Percentiles rank a stretch among this genome's conserved stretches.
Conservation (phyloP, 2,113 vertebrate species). For the Probosciger aterrimus region DNA sequence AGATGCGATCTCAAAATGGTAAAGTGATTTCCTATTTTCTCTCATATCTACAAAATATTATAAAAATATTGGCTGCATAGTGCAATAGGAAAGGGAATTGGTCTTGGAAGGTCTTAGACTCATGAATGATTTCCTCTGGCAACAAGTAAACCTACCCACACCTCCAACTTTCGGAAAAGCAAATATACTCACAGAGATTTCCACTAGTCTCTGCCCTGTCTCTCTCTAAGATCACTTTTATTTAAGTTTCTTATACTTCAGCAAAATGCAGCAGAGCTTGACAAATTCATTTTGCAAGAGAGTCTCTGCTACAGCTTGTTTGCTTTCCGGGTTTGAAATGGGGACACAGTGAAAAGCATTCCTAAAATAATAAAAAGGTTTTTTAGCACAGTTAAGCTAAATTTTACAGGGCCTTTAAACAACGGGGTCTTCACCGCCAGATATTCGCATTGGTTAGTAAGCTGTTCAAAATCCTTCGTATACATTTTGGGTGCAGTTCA, state of each 20-base stretch:
- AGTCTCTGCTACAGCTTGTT: slow-evolving; percentile 34
- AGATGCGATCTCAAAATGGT: neutral
- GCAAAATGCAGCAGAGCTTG: slow-evolving; percentile 41
- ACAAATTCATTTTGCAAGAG: slow-evolving; percentile 33
- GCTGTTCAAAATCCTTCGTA: neutral
- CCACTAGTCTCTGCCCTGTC: neutral
- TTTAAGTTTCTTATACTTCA: slow-evolving; percentile 31
- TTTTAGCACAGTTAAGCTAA: neutral
- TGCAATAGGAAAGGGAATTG: neutral
- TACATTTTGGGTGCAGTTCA: neutral
- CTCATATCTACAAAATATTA: neutral
- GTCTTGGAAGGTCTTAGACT: neutral
- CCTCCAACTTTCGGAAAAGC: neutral
- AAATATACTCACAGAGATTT: neutral
- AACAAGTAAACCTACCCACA: neutral
- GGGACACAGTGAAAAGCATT: neutral
- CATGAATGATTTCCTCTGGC: neutral
- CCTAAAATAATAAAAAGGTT: neutral
- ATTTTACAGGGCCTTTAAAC: neutral
- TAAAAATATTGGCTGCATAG: neutral
- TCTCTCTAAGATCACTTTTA: neutral
- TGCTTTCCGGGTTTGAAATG: neutral
- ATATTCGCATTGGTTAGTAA: neutral
- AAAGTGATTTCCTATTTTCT: neutral
- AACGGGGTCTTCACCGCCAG: rapidly evolving